phyloP scores from a whole-genome alignment of 2,113 vertebrate species.

The Riparia riparia region DNA sequence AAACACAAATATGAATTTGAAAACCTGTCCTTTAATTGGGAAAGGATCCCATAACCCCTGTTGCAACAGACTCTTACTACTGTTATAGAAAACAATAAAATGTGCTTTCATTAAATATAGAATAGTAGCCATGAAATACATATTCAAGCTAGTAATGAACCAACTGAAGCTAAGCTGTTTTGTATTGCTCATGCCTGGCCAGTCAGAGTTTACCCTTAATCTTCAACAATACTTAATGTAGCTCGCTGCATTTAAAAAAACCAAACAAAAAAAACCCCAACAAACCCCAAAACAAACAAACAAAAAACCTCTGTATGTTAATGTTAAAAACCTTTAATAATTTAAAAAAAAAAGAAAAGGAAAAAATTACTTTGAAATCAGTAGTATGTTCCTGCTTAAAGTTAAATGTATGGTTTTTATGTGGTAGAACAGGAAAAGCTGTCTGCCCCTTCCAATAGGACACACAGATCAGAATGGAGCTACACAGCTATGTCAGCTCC shows the following conservation, averaged over 20 bases:
- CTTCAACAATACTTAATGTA: neutral
- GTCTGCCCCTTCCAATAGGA: neutral
- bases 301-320: neutral
- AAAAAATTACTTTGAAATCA: neutral
- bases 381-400: neutral
- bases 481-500: neutral
- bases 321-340: neutral
- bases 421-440: neutral
- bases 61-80: neutral
- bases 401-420: neutral
- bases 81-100: neutral
- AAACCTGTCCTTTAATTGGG: neutral
- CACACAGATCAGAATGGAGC: neutral
- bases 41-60: neutral
- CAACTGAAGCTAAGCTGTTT: neutral
- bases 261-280: no score
- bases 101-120: neutral
- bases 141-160: neutral
- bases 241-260: neutral
- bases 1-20: neutral
- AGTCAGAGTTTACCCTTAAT: neutral
- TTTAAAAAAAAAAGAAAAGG: accelerated
- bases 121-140: neutral
- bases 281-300: no score
- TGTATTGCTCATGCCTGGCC: neutral